Evolutionary conservation across 2,888 invertebrate genomes (phyloP).

Genomic region (Brachyopa scutellaris): DNA sequence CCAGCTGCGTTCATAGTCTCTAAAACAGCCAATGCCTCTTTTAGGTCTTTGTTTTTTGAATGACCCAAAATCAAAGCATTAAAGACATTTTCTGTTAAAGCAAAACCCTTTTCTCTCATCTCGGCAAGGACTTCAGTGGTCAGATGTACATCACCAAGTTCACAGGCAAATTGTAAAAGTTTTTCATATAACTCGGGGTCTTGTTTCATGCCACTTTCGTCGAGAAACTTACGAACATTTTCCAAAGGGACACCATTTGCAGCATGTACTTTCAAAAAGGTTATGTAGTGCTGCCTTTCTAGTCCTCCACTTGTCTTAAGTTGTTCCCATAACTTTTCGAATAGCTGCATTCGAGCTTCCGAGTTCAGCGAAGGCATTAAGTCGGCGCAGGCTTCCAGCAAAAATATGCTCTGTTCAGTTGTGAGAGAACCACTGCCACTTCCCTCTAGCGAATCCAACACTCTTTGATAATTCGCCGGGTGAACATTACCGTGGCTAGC

Average conservation of each 20-base stretch:
- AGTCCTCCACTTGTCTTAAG: slow-evolving; percentile 79
- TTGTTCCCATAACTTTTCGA: slow-evolving; percentile 83
- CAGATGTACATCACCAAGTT: slow-evolving; percentile 84
- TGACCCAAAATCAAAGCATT: slow-evolving; percentile 85
- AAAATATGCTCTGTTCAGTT: slow-evolving; percentile 76
- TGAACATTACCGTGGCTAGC: slow-evolving; percentile 74
- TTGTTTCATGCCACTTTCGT: slow-evolving; percentile 79
- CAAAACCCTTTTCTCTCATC: slow-evolving; percentile 84
- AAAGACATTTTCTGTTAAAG: slow-evolving; percentile 84
- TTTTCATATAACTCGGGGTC: slow-evolving; percentile 84
- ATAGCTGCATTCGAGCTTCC: slow-evolving; percentile 82
- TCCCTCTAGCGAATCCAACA: slow-evolving; percentile 74
- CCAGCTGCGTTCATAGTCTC: slow-evolving; percentile 85
- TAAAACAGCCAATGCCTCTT: slow-evolving; percentile 83
- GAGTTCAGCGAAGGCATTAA: slow-evolving; percentile 83
- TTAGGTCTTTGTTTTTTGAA: slow-evolving; percentile 79
- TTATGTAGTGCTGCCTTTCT: slow-evolving; percentile 82
- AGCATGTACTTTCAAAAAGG: slow-evolving; percentile 84
- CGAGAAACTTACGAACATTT: slow-evolving; percentile 75
- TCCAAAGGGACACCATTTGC: slow-evolving; percentile 83
- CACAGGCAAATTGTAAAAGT: slow-evolving; percentile 84
- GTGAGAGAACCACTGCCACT: slow-evolving; percentile 55
- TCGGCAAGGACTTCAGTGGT: slow-evolving; percentile 84
- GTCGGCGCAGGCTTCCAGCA: slow-evolving; percentile 84
- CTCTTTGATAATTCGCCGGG: slow-evolving; percentile 73